Evolutionary conservation across 2,113 vertebrate genomes (phyloP).

Genomic region (Poeciliopsis occidentalis): DNA sequence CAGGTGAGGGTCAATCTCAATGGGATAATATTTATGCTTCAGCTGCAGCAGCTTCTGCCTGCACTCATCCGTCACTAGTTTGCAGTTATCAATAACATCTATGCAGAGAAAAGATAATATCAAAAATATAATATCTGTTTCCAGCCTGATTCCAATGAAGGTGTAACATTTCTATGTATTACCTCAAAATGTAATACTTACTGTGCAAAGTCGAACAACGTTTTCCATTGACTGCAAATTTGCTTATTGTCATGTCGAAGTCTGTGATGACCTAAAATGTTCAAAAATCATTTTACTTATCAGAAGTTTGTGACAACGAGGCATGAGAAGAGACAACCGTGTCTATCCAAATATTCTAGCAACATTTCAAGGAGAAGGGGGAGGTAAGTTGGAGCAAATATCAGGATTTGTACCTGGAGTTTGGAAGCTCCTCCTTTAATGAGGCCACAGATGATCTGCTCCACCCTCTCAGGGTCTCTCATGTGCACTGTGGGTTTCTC

Average conservation of each 20-base stretch:
- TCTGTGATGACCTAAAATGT: constrained; percentile 93
- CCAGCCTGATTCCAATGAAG: not conserved
- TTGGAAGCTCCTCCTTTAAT: constrained; percentile 96
- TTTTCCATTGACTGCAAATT: constrained; percentile 92
- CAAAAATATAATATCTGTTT: not conserved
- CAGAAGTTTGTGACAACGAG: not conserved
- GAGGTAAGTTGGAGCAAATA: not conserved
- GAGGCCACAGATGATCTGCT: constrained; percentile 94
- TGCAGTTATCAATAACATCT: constrained; percentile 97
- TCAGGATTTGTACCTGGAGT: constrained; percentile 87
- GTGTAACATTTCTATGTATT: not conserved
- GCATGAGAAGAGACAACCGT: not conserved
- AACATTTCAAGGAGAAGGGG: not conserved
- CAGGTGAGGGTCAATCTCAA: constrained; percentile 93
- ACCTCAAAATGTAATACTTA: constrained; percentile 77
- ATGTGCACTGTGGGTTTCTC: constrained; percentile 94
- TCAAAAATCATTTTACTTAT: not conserved
- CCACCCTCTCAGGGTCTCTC: constrained; percentile 90
- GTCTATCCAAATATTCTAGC: no score
- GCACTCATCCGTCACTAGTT: constrained; percentile 92
- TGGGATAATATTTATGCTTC: constrained; percentile 94
- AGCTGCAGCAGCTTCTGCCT: constrained; percentile 89
- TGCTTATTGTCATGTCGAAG: constrained; percentile 99
- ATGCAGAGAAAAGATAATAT: not conserved
- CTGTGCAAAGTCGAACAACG: constrained; percentile 95